Percentiles rank a stretch among this genome's conserved stretches.
Conservation (phyloP, 2,888 invertebrate genomes). For the Ferdinandea cuprea region DNA sequence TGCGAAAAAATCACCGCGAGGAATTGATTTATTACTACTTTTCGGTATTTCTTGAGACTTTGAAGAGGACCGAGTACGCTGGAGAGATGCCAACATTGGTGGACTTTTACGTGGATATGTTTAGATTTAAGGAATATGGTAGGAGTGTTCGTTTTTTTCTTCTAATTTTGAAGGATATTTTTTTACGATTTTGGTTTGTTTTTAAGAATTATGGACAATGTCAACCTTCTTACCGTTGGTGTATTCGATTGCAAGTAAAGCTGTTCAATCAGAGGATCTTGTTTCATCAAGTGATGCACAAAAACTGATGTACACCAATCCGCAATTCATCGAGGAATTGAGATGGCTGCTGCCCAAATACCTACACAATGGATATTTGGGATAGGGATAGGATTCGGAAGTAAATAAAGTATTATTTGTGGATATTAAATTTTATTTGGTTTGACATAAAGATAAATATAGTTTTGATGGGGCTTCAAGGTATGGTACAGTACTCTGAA, state of each 20-base stretch:
- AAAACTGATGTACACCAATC: neutral
- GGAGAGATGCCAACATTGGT: constrained; percentile 38
- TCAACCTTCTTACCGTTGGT: constrained; percentile 29
- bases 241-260: constrained; percentile 2
- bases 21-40: constrained; percentile 53
- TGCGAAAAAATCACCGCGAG: constrained; percentile 42
- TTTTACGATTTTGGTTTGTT: neutral
- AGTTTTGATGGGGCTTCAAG: neutral
- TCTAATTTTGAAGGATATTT: neutral
- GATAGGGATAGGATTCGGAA: neutral
- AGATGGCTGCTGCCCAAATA: constrained; percentile 32
- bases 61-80: constrained; percentile 38
- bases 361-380: constrained; percentile 25
- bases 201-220: constrained; percentile 36
- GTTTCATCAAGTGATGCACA: constrained; percentile 1
- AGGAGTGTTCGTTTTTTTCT: neutral
- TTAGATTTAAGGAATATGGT: constrained; percentile 48
- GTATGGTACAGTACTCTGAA: constrained; percentile 43
- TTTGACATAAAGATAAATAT: constrained; percentile 67
- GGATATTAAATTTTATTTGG: no score
- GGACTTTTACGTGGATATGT: constrained; percentile 50
- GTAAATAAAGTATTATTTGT: neutral
- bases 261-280: constrained; percentile 14
- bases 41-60: constrained; percentile 34
- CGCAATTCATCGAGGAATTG: constrained; percentile 26